A percentile compares a stretch with the other conserved stretches of the same genome.
phyloP scores from a whole-genome alignment of 2,888 invertebrate genomes.

The Sepiola atlantica region DNA sequence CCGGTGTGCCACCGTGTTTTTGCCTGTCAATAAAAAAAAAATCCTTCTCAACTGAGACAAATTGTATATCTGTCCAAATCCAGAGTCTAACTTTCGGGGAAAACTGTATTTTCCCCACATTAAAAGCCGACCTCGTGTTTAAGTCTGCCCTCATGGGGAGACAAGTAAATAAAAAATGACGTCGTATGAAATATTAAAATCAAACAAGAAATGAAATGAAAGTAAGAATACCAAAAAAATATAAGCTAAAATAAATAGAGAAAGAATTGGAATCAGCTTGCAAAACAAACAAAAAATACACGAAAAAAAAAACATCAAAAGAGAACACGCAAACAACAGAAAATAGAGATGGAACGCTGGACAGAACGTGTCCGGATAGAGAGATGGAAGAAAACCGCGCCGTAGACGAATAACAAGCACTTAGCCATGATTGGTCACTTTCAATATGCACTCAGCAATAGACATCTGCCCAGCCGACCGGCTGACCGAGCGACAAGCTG shows the following conservation, averaged over 20 bases:
- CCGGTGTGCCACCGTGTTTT: no score
- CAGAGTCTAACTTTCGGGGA: no score
- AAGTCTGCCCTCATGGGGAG: no score
- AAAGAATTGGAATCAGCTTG: neutral
- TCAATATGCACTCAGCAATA: neutral
- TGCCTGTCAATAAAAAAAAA: no score
- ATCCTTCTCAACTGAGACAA: no score
- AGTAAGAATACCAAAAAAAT: neutral
- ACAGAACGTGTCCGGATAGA: neutral
- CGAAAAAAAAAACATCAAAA: neutral
- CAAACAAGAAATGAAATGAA: no score
- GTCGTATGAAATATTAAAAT: no score
- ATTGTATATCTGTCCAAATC: no score
- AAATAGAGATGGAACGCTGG: neutral
- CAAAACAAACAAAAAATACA: neutral
- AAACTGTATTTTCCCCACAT: no score
- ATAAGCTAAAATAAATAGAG: neutral
- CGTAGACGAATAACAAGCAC: neutral
- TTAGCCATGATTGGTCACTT: constrained; percentile 20
- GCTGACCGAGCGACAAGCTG: constrained; percentile 32
- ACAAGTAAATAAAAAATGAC: no score
- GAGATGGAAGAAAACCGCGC: neutral
- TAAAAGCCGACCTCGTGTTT: no score
- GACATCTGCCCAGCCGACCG: constrained; percentile 32
- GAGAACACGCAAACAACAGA: neutral